These are phyloP conservation scores for Lithobates sylvaticus DNA, from an alignment of 2,797 vertebrate genomes.

Conservation along the genomic window DNA sequence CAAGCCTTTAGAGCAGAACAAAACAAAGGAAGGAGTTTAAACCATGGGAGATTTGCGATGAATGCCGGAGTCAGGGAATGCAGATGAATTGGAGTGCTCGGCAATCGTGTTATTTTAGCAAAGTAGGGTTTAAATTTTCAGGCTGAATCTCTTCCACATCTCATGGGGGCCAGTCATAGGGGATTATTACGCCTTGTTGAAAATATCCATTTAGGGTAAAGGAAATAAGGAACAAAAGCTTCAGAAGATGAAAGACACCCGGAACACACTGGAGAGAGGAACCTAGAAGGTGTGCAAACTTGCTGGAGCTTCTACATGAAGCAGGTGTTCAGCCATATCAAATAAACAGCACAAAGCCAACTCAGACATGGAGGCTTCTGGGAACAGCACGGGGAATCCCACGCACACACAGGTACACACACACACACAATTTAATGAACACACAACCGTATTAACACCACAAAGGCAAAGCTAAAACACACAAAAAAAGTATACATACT, in stretches of 20 bases:
- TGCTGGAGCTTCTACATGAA: conserved; percentile 36
- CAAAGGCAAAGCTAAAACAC: background rate
- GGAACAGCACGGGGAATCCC: background rate
- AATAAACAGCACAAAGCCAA: conserved; percentile 52
- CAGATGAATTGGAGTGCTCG: conserved; percentile 66
- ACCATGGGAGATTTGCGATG: conserved; percentile 78
- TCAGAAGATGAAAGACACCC: conserved; percentile 50
- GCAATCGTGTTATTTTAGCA: conserved; percentile 57
- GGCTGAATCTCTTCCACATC: conserved; percentile 34
- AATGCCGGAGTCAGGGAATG: conserved; percentile 71
- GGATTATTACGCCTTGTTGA: conserved; percentile 60
- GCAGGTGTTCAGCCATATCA: conserved; percentile 61
- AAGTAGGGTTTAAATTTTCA: conserved; percentile 55
- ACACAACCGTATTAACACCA: background rate
- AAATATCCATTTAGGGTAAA: conserved; percentile 59
- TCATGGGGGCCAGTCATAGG: conserved; percentile 58
- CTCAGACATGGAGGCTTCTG: conserved; percentile 3
- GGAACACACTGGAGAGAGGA: conserved; percentile 43
- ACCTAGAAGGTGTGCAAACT: conserved; percentile 59
- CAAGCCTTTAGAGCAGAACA: conserved; percentile 81
- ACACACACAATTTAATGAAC: background rate
- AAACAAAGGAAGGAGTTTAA: conserved; percentile 78
- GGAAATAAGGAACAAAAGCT: conserved; percentile 56
- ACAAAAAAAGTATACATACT: background rate
- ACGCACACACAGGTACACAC: background rate